A percentile compares a stretch with the other conserved stretches of the same genome.
Conservation (phyloP, 1,140 invertebrate genomes). For the fruit fly (Drosophila melanogaster) region DNA sequence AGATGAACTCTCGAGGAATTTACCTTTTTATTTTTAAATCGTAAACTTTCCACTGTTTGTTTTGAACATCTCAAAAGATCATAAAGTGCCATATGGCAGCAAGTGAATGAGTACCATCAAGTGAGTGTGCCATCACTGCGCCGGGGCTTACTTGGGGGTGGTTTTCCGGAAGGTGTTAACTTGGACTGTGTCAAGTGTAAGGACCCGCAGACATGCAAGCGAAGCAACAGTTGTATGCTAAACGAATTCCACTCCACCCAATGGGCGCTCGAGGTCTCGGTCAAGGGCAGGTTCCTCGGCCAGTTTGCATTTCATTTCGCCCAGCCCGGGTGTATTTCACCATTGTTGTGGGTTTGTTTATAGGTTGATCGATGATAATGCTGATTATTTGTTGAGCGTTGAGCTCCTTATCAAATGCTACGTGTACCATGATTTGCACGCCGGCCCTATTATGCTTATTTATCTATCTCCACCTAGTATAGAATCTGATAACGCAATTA, state of each 20-base stretch:
- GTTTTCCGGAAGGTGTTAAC: constrained; percentile 29
- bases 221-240: constrained; percentile 46
- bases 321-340: constrained; percentile 28
- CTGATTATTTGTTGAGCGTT: background rate
- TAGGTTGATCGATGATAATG: constrained; percentile 11
- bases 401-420: constrained; percentile 29
- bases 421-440: constrained; percentile 15
- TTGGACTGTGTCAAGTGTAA: constrained; percentile 47
- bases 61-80: background rate
- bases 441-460: background rate
- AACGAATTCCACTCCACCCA: constrained; percentile 15
- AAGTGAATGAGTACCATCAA: background rate
- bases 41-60: background rate
- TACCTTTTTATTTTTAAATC: background rate
- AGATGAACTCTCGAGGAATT: background rate
- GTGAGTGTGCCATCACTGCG: constrained; percentile 9
- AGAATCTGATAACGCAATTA: constrained; percentile 13
- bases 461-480: constrained; percentile 1
- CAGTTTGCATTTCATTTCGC: constrained; percentile 16
- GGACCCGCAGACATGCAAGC: constrained; percentile 39
- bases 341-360: constrained; percentile 11
- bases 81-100: background rate
- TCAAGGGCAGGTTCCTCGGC: constrained; percentile 29
- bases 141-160: background rate
- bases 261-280: constrained; percentile 6